A percentile compares a stretch with the other conserved stretches of the same genome.
phyloP scores from a whole-genome alignment of 2,113 vertebrate genomes.

The Riparia riparia region DNA sequence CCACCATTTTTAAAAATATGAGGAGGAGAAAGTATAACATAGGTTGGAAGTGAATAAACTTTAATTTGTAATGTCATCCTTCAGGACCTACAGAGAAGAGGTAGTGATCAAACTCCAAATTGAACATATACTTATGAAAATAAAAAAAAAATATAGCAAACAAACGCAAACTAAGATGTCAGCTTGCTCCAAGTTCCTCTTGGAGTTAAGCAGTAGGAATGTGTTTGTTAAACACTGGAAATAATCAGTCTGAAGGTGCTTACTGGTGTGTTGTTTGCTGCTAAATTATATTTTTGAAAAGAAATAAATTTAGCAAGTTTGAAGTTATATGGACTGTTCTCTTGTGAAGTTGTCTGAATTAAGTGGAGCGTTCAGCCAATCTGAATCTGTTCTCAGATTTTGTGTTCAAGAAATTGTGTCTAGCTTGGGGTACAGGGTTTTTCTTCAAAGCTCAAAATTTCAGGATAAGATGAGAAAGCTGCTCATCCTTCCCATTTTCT shows the following conservation, averaged over 20 bases:
- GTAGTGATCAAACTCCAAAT: background rate
- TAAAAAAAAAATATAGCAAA: background rate
- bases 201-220: background rate
- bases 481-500: background rate
- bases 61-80: background rate
- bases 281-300: background rate
- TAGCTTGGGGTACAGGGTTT: background rate
- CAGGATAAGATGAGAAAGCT: background rate
- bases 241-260: fast-evolving
- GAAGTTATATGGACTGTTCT: background rate
- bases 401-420: background rate
- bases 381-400: background rate
- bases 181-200: background rate
- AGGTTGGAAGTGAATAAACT: background rate
- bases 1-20: background rate
- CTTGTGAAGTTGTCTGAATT: background rate
- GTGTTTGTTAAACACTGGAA: background rate
- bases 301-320: background rate
- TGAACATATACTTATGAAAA: background rate
- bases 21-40: background rate
- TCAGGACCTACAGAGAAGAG: background rate
- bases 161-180: too few species aligned
- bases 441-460: background rate
- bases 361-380: background rate
- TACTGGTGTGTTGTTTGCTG: background rate